Base-by-base conservation (phyloP, 2,888 invertebrate species). In the Drosophila neonasuta region DNA sequence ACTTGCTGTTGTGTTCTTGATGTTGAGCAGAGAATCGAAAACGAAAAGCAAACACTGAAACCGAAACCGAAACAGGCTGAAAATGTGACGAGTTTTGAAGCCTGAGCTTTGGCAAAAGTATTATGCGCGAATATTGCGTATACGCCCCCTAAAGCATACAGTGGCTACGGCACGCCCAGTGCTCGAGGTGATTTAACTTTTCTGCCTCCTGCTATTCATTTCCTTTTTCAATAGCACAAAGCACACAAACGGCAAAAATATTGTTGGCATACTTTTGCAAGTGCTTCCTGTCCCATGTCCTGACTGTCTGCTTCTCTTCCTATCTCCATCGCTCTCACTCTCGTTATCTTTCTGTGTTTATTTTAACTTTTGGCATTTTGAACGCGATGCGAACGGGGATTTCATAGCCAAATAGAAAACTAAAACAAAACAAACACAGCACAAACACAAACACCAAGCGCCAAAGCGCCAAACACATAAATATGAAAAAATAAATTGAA, bases 101-200 rank as follows among this genome's bases (percentile, higher is more conserved):
- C 48, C 34, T 1, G 11, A 61, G 68, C 74, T 85, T 71, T 63
- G 54, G 30, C 30, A 30, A 39, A 39, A 32, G 68, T 46, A 73
- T 68, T 65, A 74, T 59, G 61, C 58, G 67, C 65, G 72, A 75
- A 75, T 71, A 74, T 77, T 79, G 79, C 81, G 70, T 71, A 81
- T 84, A 74, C 79, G 62, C 65, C 56, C 42, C 52, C 73, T 61
- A 62, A 54, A 46, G 29, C 48, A 54, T 46, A 67, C 61, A 51
- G 58, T 60, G 52, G 49, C 52, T 45, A 6, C 24, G 54, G 62
- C 50, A 49, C 32, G 57, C 46, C 62, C 32, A 39, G 42, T 56
- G 74, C 86, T 85, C 78, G 86, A 80, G 86, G 86, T 81, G 80
- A 80, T 85, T 81, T 85, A 85, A 80, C 80, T 80, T 80, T 80